phyloP scores from a whole-genome alignment of 2,888 invertebrate genomes.

The Acrocyrtus sp. region DNA sequence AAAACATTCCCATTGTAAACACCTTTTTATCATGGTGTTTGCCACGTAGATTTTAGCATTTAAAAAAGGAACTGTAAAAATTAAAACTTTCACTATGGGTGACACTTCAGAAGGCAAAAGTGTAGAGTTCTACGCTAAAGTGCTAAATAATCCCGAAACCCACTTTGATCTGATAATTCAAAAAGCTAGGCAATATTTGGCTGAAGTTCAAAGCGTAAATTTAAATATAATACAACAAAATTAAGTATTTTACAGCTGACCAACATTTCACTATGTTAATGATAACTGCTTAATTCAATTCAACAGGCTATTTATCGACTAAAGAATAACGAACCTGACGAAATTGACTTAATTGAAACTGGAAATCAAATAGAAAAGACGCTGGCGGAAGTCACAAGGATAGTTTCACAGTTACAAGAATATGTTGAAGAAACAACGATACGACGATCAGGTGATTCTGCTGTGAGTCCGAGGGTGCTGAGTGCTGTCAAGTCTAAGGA shows the following conservation, averaged over 20 bases:
- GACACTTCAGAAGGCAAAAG: no score
- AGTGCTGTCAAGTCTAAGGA: constrained; percentile 9
- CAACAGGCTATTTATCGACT: constrained; percentile 23
- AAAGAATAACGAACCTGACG: neutral
- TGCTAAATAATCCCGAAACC: constrained; percentile 15
- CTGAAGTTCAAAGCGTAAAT: constrained; percentile 22
- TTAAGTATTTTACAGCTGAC: neutral
- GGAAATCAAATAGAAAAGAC: constrained; percentile 18
- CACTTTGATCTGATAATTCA: constrained; percentile 32
- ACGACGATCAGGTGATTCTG: constrained; percentile 4
- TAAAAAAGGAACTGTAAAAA: no score
- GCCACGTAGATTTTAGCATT: no score
- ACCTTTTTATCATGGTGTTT: no score
- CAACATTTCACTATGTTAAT: neutral
- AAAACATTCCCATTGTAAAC: no score
- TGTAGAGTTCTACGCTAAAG: neutral
- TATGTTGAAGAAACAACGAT: constrained; percentile 17
- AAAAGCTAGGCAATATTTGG: constrained; percentile 10
- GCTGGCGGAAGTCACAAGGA: constrained; percentile 4
- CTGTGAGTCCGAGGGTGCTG: constrained; percentile 26
- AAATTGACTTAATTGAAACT: constrained; percentile 4
- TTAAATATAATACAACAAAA: neutral
- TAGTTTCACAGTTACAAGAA: neutral
- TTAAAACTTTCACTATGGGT: no score
- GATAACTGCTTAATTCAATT: neutral